Evolutionary conservation across 2,888 invertebrate genomes (phyloP), one percentile per base, ranked within the genome.

Genomic region (Oligia strigilis): DNA sequence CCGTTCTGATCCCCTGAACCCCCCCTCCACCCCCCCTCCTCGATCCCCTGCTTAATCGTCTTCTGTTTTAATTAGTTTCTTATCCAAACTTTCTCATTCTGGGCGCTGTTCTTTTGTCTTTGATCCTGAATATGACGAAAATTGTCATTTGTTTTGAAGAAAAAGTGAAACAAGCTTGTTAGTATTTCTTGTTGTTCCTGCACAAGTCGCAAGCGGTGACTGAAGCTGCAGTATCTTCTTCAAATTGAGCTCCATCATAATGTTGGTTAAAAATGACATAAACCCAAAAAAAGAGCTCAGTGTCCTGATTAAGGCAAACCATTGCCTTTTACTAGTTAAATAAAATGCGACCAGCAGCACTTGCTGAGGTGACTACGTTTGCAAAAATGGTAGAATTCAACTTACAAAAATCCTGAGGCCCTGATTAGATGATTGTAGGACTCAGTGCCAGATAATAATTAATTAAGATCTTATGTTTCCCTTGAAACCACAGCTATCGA

Each of bases 391-490:
- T 60, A 13, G 58, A 60, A 60, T 60, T 60, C 58, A n/a, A 4
- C n/a, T 13, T 67, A 58, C 2, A 6, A 77, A 78, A 71, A 62
- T 14, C 19, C 23, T 6, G 11, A 40, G 19, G 70, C 8, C n/a
- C 9, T 67, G 67, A 80, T 66, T 55, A 69, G 36, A 78, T 52
- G 36, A 1, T 75, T 81, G 58, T 73, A 29, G 4, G 17, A 40
- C 17, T 49, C 0, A 23, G 40, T 75, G 60, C 64, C 9, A 49
- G 49, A 23, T 77, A 72, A 78, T 76, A 72, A 78, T 76, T 75
- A 80, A 87, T 85, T 79, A 85, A 76, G 71, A 73, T 52, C 46
- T 49, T 71, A 23, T 46, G 74, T 74, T 29, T 74, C 8, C 75
- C 8, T 43, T 75, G 13, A 72, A 75, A 78, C 69, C 43, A 64